Conservation (phyloP, 2,113 vertebrate genomes). For the Corapipo altera region DNA sequence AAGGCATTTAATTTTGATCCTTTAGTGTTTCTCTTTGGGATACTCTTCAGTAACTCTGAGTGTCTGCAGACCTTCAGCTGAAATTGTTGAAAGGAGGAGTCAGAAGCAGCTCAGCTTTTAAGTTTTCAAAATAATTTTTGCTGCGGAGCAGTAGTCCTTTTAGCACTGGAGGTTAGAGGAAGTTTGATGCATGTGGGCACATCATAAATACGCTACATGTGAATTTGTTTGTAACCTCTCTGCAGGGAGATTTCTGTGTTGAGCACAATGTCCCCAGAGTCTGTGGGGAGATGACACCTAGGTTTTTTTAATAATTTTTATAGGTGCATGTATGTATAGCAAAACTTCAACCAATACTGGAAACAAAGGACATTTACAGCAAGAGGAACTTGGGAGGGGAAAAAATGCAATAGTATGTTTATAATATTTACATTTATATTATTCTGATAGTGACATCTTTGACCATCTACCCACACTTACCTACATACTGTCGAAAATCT, state of each 20-base stretch:
- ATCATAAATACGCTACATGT: not conserved
- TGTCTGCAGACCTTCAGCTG: not conserved
- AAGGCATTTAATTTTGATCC: not conserved
- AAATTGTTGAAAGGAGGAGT: not conserved
- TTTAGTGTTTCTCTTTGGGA: not conserved
- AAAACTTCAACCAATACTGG: not conserved
- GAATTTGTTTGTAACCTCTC: not conserved
- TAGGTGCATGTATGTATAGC: not conserved
- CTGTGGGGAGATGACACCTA: not conserved
- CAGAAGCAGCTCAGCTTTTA: not conserved
- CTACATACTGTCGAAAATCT: not conserved
- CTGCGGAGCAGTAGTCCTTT: not conserved
- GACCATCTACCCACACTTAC: not conserved
- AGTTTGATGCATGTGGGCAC: not conserved
- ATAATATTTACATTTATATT: not conserved
- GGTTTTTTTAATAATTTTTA: not conserved
- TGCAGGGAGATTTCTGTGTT: not conserved
- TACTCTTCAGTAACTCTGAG: rapidly evolving
- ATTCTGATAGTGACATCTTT: not conserved
- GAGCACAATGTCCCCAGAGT: not conserved
- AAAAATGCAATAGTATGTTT: not conserved
- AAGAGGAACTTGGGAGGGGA: not conserved
- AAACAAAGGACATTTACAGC: not conserved
- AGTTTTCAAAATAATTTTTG: not conserved
- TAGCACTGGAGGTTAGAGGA: not conserved